Percentiles rank a stretch among this genome's conserved stretches.
These are phyloP conservation scores for Micromussa lordhowensis DNA, from an alignment of 92 coral and sea anemone genomes.

Conservation along the genomic window DNA sequence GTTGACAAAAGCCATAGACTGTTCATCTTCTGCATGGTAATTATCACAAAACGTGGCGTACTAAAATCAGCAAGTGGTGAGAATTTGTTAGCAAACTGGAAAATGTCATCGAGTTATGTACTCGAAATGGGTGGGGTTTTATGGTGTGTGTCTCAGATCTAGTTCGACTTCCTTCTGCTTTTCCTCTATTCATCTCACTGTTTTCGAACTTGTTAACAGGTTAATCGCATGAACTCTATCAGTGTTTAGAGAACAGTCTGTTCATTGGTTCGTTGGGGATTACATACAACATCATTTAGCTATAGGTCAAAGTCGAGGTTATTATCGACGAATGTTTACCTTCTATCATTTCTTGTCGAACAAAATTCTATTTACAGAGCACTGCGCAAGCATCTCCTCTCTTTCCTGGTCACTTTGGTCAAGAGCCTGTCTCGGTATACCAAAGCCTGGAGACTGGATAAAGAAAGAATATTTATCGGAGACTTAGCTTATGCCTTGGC, in stretches of 20 bases:
- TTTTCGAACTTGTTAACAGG: background rate
- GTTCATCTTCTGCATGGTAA: background rate
- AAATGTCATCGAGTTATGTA: background rate
- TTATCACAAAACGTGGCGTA: background rate
- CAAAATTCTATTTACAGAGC: slow-evolving; percentile 53
- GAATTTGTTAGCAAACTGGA: background rate
- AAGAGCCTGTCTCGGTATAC: slow-evolving; percentile 66
- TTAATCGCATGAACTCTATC: background rate
- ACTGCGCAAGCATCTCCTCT: slow-evolving; percentile 78
- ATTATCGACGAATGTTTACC: background rate
- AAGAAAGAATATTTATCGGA: slow-evolving; percentile 89
- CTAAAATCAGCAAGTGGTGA: background rate
- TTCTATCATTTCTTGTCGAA: too few species aligned
- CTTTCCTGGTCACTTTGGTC: slow-evolving; percentile 71
- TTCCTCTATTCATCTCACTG: background rate
- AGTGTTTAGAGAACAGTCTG: too few species aligned
- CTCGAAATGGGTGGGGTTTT: background rate
- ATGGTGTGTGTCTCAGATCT: background rate
- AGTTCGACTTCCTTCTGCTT: background rate
- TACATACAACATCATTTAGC: background rate
- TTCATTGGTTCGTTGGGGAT: background rate
- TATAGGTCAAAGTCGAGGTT: background rate
- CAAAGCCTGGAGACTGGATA: slow-evolving; percentile 81
- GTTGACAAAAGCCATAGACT: too few species aligned
- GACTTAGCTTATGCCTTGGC: slow-evolving; percentile 86